Evolutionary conservation across 2,797 vertebrate species (phyloP).

Genomic region (Anisognathus igniventris): DNA sequence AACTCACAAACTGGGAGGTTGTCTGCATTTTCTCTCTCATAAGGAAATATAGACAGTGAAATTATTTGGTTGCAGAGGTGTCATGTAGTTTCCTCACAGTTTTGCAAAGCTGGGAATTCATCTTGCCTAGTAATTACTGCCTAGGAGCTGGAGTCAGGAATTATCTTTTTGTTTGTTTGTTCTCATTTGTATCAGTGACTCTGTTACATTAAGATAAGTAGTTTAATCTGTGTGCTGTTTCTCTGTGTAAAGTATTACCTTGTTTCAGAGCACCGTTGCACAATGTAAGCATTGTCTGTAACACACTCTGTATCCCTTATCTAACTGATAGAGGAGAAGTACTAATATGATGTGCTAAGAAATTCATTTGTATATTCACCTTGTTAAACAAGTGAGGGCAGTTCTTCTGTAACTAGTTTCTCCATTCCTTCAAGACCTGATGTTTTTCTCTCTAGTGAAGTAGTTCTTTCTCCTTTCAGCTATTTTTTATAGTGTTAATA

Average conservation of each 20-base stretch:
- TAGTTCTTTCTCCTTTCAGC: background rate
- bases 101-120: background rate
- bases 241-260: background rate
- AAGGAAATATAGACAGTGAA: background rate
- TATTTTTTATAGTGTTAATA: background rate
- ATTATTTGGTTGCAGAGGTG: background rate
- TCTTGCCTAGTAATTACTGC: background rate
- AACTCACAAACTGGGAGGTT: background rate
- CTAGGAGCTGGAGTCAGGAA: background rate
- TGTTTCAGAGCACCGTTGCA: background rate
- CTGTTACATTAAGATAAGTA: constrained; percentile 14
- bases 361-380: background rate
- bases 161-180: constrained; percentile 5
- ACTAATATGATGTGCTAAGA: background rate
- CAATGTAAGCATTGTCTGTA: background rate
- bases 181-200: background rate
- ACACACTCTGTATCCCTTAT: background rate
- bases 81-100: background rate
- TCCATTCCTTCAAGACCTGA: background rate
- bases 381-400: background rate
- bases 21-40: background rate
- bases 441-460: background rate
- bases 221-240: background rate
- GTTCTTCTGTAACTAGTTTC: background rate
- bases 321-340: background rate